Evolutionary conservation across 35 echinoderm and acorn worm species (phyloP).

Genomic region (Amphiura filiformis): DNA sequence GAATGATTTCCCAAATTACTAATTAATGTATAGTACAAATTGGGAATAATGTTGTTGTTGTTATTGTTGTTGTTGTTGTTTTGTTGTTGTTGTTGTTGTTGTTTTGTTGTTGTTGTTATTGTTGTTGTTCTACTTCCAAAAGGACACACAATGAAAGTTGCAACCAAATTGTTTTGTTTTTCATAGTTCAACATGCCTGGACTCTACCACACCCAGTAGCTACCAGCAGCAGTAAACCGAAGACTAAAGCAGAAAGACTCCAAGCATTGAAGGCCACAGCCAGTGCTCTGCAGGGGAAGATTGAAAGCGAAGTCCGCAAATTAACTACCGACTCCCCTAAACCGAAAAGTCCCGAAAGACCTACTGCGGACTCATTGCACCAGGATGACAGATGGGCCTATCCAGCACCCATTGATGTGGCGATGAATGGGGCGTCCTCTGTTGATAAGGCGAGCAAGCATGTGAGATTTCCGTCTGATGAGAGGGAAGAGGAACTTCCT

Average conservation of each 20-base stretch:
- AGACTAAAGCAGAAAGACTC: constrained; percentile 57
- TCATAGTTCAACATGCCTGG: not conserved
- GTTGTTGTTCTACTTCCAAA: too few relatives aligned
- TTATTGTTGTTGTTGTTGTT: too few relatives aligned
- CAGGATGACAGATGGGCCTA: constrained; percentile 23
- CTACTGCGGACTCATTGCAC: not conserved
- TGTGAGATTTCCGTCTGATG: not conserved
- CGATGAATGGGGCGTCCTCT: not conserved
- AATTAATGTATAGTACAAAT: too few relatives aligned
- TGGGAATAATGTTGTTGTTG: too few relatives aligned
- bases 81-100: too few relatives aligned
- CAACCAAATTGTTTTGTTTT: too few relatives aligned
- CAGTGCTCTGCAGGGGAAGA: constrained; percentile 76
- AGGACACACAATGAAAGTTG: too few relatives aligned
- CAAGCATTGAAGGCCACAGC: constrained; percentile 81
- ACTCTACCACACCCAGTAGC: not conserved
- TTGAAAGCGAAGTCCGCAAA: constrained; percentile 87
- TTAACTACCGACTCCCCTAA: constrained; percentile 55
- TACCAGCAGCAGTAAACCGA: constrained; percentile 5
- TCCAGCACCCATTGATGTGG: not conserved
- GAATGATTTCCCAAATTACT: too few relatives aligned
- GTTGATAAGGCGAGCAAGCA: not conserved
- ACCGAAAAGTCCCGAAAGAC: not conserved
- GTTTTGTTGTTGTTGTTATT: too few relatives aligned
- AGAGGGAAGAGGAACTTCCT: not conserved